Conservation (phyloP, 2,888 invertebrate genomes). For the Pelosia muscerda region DNA sequence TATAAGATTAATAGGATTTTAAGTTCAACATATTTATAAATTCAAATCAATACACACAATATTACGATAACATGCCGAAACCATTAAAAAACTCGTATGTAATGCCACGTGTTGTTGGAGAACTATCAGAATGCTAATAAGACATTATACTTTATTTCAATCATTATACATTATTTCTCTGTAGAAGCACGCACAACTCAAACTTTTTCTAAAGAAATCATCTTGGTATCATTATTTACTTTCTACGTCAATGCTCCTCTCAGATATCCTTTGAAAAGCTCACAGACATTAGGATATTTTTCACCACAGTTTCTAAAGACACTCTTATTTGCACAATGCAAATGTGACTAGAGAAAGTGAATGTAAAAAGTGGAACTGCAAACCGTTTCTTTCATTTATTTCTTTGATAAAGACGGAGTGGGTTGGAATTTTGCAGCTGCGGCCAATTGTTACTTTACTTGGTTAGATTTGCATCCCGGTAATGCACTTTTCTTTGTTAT, state of each 20-base stretch:
- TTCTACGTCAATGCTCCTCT: conserved; percentile 28
- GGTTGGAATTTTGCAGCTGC: conserved; percentile 71
- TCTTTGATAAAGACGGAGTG: conserved; percentile 72
- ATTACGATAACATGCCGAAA: too few relatives aligned
- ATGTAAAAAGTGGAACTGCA: conserved; percentile 62
- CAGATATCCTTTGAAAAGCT: conserved; percentile 35
- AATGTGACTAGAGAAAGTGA: conserved; percentile 68
- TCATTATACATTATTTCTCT: conserved; percentile 15
- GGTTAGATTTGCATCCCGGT: conserved; percentile 67
- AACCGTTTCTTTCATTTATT: conserved; percentile 71
- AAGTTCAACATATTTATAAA: too few relatives aligned
- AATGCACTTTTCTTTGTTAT: conserved; percentile 71
- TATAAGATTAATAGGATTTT: too few relatives aligned
- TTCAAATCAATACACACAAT: too few relatives aligned
- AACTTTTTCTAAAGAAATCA: conserved; percentile 26
- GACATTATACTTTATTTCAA: conserved; percentile 14
- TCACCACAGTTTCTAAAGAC: conserved; percentile 59
- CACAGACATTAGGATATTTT: conserved; percentile 46
- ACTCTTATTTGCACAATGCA: conserved; percentile 70
- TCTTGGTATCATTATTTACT: conserved; percentile 32
- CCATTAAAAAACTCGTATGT: neutral
- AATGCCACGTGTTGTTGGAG: neutral
- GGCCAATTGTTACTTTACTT: conserved; percentile 74
- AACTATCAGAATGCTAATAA: neutral
- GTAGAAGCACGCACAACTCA: conserved; percentile 20